Evolutionary conservation across 2,797 vertebrate genomes (phyloP).

Genomic region (Micromesistius poutassou): DNA sequence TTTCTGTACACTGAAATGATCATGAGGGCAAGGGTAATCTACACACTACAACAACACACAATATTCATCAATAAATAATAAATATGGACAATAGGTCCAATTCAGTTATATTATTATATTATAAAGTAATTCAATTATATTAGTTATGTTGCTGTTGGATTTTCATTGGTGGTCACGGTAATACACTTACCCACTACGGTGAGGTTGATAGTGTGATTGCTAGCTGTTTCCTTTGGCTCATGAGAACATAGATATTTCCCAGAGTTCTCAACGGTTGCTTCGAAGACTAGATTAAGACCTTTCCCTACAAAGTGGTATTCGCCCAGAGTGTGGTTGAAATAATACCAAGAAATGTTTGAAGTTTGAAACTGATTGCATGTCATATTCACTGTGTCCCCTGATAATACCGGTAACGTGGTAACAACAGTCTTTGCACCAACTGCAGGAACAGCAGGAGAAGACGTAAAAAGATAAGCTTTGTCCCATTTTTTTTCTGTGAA

Average conservation of each 20-base stretch:
- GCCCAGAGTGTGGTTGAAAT: background rate
- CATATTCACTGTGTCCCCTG: no score
- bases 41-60: background rate
- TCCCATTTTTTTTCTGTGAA: background rate
- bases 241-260: conserved; percentile 24
- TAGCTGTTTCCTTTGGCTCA: accelerated
- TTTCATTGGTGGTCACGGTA: background rate
- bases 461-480: no score
- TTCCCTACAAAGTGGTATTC: background rate
- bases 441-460: background rate
- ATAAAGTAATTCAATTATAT: background rate
- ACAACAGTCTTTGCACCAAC: background rate
- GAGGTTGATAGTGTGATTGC: conserved; percentile 1
- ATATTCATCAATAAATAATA: background rate
- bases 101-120: no score
- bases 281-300: background rate
- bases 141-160: background rate
- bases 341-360: background rate
- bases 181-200: conserved; percentile 27
- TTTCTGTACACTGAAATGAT: no score
- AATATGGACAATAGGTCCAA: no score
- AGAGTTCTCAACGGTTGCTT: background rate
- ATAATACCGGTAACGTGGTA: no score
- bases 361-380: background rate
- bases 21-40: no score